phyloP scores from a whole-genome alignment of 2,797 vertebrate genomes.

The Buphagus erythrorhynchus region DNA sequence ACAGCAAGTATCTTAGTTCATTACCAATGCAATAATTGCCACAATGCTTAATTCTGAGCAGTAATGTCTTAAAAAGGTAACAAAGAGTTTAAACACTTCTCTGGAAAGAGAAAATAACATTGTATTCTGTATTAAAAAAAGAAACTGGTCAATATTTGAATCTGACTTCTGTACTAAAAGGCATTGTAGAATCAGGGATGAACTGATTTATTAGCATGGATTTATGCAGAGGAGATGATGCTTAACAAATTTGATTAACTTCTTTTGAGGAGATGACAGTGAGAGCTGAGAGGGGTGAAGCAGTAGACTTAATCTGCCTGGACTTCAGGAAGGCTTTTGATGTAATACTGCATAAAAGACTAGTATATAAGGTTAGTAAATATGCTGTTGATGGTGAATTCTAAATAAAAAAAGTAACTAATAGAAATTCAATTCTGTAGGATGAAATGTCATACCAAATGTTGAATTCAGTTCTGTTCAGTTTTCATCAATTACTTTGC shows the following conservation, averaged over 20 bases:
- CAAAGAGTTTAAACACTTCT: slow-evolving; percentile 8
- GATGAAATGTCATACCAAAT: slow-evolving; percentile 63
- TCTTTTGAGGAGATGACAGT: slow-evolving; percentile 75
- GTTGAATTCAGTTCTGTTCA: slow-evolving; percentile 62
- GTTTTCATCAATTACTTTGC: slow-evolving; percentile 25
- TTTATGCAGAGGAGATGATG: slow-evolving; percentile 68
- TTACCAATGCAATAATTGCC: slow-evolving; percentile 23
- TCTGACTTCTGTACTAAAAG: slow-evolving; percentile 61
- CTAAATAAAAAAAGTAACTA: slow-evolving; percentile 44
- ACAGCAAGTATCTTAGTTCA: slow-evolving; percentile 29
- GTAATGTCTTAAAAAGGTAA: slow-evolving; percentile 34
- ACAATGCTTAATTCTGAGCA: slow-evolving; percentile 37
- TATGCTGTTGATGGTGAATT: slow-evolving; percentile 69
- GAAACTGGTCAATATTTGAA: slow-evolving; percentile 44
- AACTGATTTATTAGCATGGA: slow-evolving; percentile 69
- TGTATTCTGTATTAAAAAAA: slow-evolving; percentile 20
- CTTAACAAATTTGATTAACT: slow-evolving; percentile 75
- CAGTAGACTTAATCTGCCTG: slow-evolving; percentile 75
- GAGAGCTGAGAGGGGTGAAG: slow-evolving; percentile 74
- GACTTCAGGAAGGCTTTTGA: slow-evolving; percentile 75
- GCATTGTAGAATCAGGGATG: slow-evolving; percentile 61
- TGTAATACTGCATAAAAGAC: slow-evolving; percentile 74
- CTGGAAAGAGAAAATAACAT: slow-evolving; percentile 16
- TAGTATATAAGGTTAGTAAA: slow-evolving; percentile 76
- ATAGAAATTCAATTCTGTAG: slow-evolving; percentile 55